Conservation (phyloP, 1,140 invertebrate species). For the Anastrepha obliqua region DNA sequence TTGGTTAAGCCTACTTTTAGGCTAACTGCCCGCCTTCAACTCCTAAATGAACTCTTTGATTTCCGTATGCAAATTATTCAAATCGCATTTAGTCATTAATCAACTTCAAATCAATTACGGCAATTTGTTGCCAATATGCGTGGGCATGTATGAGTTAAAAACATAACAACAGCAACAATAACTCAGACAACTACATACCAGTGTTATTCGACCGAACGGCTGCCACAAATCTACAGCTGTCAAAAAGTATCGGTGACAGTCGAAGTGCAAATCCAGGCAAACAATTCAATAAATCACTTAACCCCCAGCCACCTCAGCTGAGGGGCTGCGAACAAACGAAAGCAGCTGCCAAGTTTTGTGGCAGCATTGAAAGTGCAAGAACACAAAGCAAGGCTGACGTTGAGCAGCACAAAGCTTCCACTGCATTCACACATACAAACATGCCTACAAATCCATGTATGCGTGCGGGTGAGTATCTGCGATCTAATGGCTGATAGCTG, state of each 20-base stretch:
- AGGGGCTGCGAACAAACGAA: too few relatives aligned
- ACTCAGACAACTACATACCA: background rate
- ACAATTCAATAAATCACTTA: slow-evolving; percentile 74
- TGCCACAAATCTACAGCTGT: slow-evolving; percentile 53
- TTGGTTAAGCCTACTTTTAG: slow-evolving; percentile 37
- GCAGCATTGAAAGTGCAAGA: background rate
- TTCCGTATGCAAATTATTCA: slow-evolving; percentile 29
- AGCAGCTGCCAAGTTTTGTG: too few relatives aligned
- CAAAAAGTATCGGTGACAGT: slow-evolving; percentile 50
- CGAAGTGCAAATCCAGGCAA: slow-evolving; percentile 56
- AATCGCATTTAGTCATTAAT: slow-evolving; percentile 48
- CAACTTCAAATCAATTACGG: slow-evolving; percentile 54
- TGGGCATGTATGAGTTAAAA: slow-evolving; percentile 14
- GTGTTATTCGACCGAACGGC: background rate
- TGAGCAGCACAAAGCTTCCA: background rate
- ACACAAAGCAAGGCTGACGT: background rate
- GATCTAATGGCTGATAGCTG: slow-evolving; percentile 52
- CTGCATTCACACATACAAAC: background rate
- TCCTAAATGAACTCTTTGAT: background rate
- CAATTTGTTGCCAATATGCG: slow-evolving; percentile 56
- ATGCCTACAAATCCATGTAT: background rate
- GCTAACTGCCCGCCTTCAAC: background rate
- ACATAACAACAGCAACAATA: background rate
- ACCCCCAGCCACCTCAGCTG: slow-evolving; percentile 58
- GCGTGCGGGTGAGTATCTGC: background rate